These are phyloP conservation scores for Haemorhous mexicanus DNA, from an alignment of 2,113 vertebrate species.

Conservation along the genomic window DNA sequence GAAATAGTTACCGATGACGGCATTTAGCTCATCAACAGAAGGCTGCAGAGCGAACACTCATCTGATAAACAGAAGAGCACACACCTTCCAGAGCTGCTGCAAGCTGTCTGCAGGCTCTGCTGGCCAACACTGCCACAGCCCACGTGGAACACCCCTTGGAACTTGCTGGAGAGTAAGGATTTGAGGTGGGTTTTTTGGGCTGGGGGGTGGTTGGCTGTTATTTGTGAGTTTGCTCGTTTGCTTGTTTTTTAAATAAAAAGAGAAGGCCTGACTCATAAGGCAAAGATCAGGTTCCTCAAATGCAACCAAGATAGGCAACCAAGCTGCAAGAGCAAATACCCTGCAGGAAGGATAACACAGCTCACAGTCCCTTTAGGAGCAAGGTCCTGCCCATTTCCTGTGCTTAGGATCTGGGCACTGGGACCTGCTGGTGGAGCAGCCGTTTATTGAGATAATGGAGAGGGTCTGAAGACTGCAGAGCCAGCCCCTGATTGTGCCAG, in stretches of 20 bases:
- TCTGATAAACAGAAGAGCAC: slow-evolving; percentile 7
- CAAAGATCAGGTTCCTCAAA: not conserved
- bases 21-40: slow-evolving; percentile 45
- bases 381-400: not conserved
- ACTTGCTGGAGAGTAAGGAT: not conserved
- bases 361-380: not conserved
- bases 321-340: not conserved
- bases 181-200: not conserved
- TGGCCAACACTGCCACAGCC: not conserved
- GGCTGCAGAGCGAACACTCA: slow-evolving; percentile 24
- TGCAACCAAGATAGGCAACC: not conserved
- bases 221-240: not conserved
- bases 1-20: not conserved
- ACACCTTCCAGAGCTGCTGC: slow-evolving; percentile 39
- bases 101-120: slow-evolving; percentile 21
- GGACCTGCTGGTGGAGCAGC: not conserved
- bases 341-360: not conserved
- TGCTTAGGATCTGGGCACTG: not conserved
- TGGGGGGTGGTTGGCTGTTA: not conserved
- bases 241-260: not conserved
- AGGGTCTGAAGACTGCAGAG: not conserved
- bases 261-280: not conserved
- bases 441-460: fast-evolving
- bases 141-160: not conserved
- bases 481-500: not conserved